Conservation (phyloP, 2,797 vertebrate species). For the Orientallactaga sibirica region DNA sequence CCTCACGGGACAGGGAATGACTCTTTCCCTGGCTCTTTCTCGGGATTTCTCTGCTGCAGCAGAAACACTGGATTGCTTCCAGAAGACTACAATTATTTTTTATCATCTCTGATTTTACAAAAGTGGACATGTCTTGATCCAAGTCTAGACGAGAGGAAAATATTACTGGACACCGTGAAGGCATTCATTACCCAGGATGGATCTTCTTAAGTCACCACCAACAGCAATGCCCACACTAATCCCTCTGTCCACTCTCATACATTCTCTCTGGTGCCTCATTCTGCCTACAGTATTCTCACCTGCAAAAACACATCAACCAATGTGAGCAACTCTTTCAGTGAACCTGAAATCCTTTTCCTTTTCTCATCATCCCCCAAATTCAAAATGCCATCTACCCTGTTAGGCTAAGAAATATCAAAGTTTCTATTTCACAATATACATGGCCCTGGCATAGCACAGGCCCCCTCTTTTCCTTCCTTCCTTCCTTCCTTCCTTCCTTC, state of each 20-base stretch:
- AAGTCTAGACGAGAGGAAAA: slow-evolving; percentile 20
- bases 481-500: not conserved
- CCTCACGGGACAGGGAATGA: not conserved
- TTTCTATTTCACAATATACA: slow-evolving; percentile 30
- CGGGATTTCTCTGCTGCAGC: not conserved
- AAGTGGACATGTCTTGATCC: not conserved
- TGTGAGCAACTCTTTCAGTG: slow-evolving; percentile 67
- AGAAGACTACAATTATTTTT: slow-evolving; percentile 46
- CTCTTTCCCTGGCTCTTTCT: not conserved
- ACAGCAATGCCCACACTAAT: not conserved
- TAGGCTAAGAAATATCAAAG: not conserved
- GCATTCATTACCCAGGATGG: not conserved
- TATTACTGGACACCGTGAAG: slow-evolving; percentile 14
- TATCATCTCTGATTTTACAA: slow-evolving; percentile 36
- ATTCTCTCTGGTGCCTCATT: slow-evolving; percentile 57
- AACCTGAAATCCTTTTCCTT: slow-evolving; percentile 78
- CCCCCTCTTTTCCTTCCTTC: not conserved
- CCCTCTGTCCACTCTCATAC: slow-evolving; percentile 15
- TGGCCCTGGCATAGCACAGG: not conserved
- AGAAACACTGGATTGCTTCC: not conserved
- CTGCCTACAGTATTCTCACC: slow-evolving; percentile 71
- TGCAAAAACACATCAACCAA: slow-evolving; percentile 77
- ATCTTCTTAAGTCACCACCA: slow-evolving; percentile 2
- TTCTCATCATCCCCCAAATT: slow-evolving; percentile 60
- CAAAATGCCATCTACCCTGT: slow-evolving; percentile 17